phyloP scores from a whole-genome alignment of 2,888 invertebrate genomes.

The Mesopsocus fuscifrons region DNA sequence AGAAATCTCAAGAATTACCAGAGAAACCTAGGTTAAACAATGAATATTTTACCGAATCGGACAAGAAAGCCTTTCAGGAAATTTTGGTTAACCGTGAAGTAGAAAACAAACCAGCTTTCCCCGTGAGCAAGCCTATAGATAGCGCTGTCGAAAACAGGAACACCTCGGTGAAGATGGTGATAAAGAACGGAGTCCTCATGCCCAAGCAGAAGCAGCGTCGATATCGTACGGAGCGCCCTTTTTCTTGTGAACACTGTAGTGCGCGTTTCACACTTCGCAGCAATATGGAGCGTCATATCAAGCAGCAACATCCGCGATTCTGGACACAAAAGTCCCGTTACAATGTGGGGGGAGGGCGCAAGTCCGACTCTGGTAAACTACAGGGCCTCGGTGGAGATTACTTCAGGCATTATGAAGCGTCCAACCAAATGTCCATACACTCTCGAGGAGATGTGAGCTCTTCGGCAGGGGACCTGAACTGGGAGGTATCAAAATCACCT shows the following conservation, averaged over 20 bases:
- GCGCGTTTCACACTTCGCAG: constrained; percentile 80
- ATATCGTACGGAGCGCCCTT: constrained; percentile 77
- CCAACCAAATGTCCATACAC: not conserved
- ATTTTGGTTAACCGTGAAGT: constrained; percentile 15
- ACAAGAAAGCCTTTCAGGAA: constrained; percentile 7
- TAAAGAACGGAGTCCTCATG: constrained; percentile 76
- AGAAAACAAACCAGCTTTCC: constrained; percentile 27
- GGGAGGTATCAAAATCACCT: constrained; percentile 6
- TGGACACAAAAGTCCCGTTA: constrained; percentile 46
- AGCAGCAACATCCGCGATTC: constrained; percentile 81
- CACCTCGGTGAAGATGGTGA: constrained; percentile 67
- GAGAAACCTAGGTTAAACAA: not conserved
- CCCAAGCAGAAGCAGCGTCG: constrained; percentile 81
- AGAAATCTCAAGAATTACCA: not conserved
- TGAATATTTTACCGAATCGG: constrained; percentile 7
- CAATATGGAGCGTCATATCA: constrained; percentile 88
- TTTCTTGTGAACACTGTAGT: constrained; percentile 77
- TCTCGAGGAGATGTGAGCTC: not conserved
- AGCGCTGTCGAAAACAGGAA: constrained; percentile 19
- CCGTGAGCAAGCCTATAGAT: constrained; percentile 30
- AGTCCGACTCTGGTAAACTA: constrained; percentile 16
- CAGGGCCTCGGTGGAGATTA: not conserved
- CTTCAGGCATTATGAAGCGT: not conserved
- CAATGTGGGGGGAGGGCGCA: constrained; percentile 20
- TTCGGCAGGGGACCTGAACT: not conserved